Evolutionary conservation across 2,113 vertebrate genomes (phyloP).

Genomic region (Camelus dromedarius): DNA sequence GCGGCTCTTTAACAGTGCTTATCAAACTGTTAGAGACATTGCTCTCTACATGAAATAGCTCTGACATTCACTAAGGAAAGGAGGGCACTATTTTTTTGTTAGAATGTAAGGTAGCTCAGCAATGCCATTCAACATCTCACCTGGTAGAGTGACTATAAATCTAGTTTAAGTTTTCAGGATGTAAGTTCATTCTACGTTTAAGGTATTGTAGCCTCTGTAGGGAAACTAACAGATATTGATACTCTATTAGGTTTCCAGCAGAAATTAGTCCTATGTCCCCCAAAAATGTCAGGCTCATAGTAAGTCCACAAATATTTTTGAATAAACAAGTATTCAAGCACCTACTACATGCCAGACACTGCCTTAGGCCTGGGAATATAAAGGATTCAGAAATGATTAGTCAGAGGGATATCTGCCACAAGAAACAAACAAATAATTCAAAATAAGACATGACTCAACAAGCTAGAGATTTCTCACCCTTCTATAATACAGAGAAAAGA

Average conservation of each 20-base stretch:
- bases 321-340: not conserved
- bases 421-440: constrained; percentile 20
- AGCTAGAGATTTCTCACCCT: not conserved
- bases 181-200: not conserved
- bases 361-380: not conserved
- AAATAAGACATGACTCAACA: not conserved
- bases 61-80: not conserved
- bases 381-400: not conserved
- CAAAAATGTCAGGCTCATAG: not conserved
- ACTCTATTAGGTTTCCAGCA: not conserved
- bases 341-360: not conserved
- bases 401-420: not conserved
- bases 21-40: not conserved
- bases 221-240: not conserved
- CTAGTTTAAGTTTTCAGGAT: not conserved
- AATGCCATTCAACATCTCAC: not conserved
- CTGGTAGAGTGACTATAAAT: not conserved
- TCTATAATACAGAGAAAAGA: not conserved
- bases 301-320: constrained; percentile 2
- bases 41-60: not conserved
- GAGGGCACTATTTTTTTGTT: not conserved
- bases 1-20: not conserved
- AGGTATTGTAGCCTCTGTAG: not conserved
- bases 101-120: not conserved
- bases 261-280: not conserved